phyloP scores from a whole-genome alignment of 2,113 vertebrate species.

The Rattus norvegicus region GRCr8 NC_086038.1:16254501-16255000 shows the following conservation, averaged over 20 bases:
- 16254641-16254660: background rate
- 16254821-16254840: background rate
- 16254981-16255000: no score
- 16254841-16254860: background rate
- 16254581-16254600: no score
- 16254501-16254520: background rate
- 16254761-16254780: background rate
- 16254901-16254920: background rate
- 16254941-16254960: no score
- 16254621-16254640: background rate
- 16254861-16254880: background rate
- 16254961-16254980: no score
- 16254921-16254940: background rate
- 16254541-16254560: background rate
- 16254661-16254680: background rate
- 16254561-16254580: background rate
- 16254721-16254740: background rate
- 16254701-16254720: background rate
- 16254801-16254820: background rate
- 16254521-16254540: background rate
- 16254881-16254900: background rate
- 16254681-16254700: background rate
- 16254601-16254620: background rate
- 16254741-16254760: background rate
- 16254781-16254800: background rate